A percentile compares a stretch with the other conserved stretches of the same genome.
Evolutionary conservation across 2,888 invertebrate genomes (phyloP).

Genomic region (Encarsia formosa): DNA sequence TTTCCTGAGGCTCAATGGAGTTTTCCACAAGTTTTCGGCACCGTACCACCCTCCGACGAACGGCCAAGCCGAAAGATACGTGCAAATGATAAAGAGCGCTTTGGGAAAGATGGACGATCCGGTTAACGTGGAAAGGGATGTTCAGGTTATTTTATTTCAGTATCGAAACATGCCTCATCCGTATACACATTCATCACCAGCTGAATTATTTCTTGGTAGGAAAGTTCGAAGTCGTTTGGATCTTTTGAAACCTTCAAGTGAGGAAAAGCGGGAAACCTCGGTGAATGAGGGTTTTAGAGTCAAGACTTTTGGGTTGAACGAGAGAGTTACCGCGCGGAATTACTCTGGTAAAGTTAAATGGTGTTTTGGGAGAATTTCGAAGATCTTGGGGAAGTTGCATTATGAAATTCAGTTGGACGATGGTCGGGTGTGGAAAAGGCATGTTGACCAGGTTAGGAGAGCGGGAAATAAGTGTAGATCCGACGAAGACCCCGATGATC

Average conservation of each 20-base stretch:
- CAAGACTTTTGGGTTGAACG: not conserved
- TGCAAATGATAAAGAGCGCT: constrained; percentile 16
- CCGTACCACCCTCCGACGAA: constrained; percentile 21
- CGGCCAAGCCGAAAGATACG: constrained; percentile 12
- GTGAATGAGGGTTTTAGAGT: not conserved
- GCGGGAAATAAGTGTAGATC: too few species aligned
- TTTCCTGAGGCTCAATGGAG: constrained; percentile 6
- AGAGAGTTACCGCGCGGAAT: not conserved
- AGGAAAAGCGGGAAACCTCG: not conserved
- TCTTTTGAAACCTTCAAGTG: constrained; percentile 2
- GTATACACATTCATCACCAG: constrained; percentile 3
- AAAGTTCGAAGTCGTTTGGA: constrained; percentile 14
- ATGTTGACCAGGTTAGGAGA: not conserved
- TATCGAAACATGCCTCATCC: constrained; percentile 15
- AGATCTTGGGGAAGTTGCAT: not conserved
- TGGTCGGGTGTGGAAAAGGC: not conserved
- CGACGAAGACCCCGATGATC: not conserved
- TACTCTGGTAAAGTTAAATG: not conserved
- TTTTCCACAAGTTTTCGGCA: constrained; percentile 12
- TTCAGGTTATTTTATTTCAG: constrained; percentile 9
- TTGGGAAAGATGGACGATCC: constrained; percentile 1
- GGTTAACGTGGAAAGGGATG: not conserved
- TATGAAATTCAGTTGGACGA: not conserved
- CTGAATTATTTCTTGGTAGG: constrained; percentile 17
- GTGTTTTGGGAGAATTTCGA: not conserved